Evolutionary conservation across 35 echinoderm and acorn worm genomes (phyloP).

Genomic region (Apostichopus parvimensis): DNA sequence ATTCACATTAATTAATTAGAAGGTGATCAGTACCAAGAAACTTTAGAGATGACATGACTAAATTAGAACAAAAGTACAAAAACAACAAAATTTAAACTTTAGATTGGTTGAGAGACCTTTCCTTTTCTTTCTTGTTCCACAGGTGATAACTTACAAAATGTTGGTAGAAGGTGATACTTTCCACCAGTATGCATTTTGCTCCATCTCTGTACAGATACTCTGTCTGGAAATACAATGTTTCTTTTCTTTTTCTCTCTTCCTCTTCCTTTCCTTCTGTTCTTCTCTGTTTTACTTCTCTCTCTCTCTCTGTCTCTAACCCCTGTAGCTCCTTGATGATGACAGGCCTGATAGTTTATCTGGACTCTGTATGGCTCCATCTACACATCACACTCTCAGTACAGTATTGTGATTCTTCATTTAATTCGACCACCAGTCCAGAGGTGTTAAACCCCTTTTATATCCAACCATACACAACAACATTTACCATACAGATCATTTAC

Average conservation of each 20-base stretch:
- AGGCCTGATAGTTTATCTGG: background rate
- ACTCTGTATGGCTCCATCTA: background rate
- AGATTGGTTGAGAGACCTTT: no score
- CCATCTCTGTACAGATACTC: background rate
- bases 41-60: no score
- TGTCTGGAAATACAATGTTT: background rate
- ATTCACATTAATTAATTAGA: no score
- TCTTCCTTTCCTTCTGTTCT: background rate
- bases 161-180: constrained; percentile 3
- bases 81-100: background rate
- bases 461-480: background rate
- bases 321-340: background rate
- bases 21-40: no score
- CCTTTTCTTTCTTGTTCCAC: background rate
- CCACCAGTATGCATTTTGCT: constrained; percentile 7
- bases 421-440: background rate
- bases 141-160: constrained; percentile 10
- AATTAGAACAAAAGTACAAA: background rate
- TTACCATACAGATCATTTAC: constrained; percentile 27
- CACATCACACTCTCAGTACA: background rate
- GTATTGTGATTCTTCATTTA: background rate
- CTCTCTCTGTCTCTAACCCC: background rate
- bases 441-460: background rate
- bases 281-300: background rate
- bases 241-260: background rate